These are phyloP conservation scores for Coregonus ussuriensis DNA, from an alignment of 2,797 vertebrate species.

Conservation along the genomic window DNA sequence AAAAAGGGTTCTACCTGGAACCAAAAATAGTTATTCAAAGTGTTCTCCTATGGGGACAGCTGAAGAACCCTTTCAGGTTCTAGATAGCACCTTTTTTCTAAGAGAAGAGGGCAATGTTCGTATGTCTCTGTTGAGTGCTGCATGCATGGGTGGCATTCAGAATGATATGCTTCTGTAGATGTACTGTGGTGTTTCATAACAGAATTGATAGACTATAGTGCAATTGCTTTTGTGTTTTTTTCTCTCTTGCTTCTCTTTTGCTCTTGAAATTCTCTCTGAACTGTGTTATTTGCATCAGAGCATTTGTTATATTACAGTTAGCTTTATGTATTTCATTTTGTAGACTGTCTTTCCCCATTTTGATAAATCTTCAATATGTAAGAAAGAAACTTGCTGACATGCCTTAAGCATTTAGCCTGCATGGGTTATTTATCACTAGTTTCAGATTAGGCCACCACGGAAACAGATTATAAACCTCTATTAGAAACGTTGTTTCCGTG, in stretches of 20 bases:
- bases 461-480: background rate
- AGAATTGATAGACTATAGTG: background rate
- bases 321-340: constrained; percentile 1
- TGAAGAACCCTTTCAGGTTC: too few species aligned
- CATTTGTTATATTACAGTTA: background rate
- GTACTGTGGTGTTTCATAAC: background rate
- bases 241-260: background rate
- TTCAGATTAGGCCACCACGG: background rate
- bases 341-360: background rate
- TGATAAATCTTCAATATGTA: background rate
- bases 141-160: background rate
- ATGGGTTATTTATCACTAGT: background rate
- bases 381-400: background rate
- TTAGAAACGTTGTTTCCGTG: background rate
- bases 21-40: too few species aligned
- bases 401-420: background rate
- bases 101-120: constrained; percentile 45
- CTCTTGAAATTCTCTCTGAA: background rate
- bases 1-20: too few species aligned
- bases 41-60: too few species aligned
- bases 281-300: background rate
- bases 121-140: background rate
- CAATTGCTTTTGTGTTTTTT: background rate
- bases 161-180: background rate
- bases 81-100: background rate